Conservation (phyloP, 2,797 vertebrate genomes). For the Chiloscyllium punctatum region DNA sequence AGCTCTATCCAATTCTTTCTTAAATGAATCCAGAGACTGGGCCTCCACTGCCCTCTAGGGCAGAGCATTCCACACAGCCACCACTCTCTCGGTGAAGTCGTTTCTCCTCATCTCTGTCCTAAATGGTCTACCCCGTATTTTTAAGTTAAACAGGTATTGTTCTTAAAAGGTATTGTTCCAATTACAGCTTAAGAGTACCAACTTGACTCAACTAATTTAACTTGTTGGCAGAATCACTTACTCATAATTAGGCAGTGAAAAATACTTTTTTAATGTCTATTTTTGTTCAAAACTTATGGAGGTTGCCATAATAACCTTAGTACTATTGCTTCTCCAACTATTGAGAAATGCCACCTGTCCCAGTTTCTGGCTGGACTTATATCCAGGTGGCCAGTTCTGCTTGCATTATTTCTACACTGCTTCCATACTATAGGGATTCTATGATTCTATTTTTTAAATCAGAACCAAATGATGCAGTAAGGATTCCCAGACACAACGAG, state of each 20-base stretch:
- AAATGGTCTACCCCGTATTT: no score
- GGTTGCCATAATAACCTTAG: neutral
- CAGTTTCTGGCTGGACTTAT: neutral
- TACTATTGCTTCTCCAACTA: neutral
- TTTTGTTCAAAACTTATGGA: no score
- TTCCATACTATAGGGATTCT: no score
- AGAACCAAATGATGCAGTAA: neutral
- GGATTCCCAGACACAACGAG: neutral
- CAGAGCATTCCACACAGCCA: no score
- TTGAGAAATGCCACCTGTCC: neutral
- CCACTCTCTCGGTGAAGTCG: no score
- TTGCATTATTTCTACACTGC: no score
- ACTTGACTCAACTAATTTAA: neutral
- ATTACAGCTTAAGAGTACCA: neutral
- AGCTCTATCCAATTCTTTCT: no score
- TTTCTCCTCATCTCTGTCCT: no score
- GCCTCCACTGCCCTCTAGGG: no score
- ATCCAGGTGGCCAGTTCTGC: neutral
- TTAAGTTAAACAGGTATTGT: no score
- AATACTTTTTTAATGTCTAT: neutral
- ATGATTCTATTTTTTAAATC: neutral
- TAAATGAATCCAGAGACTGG: no score
- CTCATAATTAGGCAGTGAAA: neutral
- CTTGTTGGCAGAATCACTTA: neutral
- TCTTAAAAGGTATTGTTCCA: neutral